Evolutionary conservation across 2,888 invertebrate species (phyloP), one percentile per base, ranked within the genome.

Genomic region (Phasia obesa): DNA sequence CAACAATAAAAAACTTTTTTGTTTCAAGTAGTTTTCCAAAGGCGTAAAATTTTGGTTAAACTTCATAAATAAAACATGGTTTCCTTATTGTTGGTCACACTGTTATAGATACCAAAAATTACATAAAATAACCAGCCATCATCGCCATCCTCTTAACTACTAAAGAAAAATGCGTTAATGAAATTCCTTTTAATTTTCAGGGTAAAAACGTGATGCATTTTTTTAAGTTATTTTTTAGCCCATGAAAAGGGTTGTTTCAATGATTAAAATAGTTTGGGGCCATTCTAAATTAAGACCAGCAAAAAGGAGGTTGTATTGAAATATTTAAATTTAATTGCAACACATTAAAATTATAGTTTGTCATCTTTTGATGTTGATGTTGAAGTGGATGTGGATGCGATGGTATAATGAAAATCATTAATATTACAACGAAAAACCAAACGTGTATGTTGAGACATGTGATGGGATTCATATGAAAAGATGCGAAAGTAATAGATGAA

Each of bases 281-380:
- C 79, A 59, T 78, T 38, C 57, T 53, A 64, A 71, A 55, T 35
- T 19, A 51, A 55, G 47, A 60, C 57, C 57, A 79, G 42, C 62
- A 51, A 11, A 35, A 64, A n/a, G 4, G 23, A 64, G 53, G 49
- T 62, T n/a, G 15, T 38, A 44, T 65, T 42, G 44, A 73, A 84
- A 79, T 83, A 85, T 86, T 81, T 85, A 82, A 85, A 85, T 85
- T 85, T 85, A 86, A 86, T 86, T 86, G 86, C 81, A 81, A 83
- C 86, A 86, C 86, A 85, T 85, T 85, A 83, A 62, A 83, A 86
- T 55, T 60, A 65, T 83, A 81, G 80, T 83, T 82, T 83, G 51
- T 17, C 71, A 69, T 67, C 69, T 83, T 74, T 83, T 76, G 74
- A 75, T 80, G 71, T 83, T 76, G 74, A 75, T 80, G 71, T 76